Conservation (phyloP, 2,888 invertebrate genomes). For the Pristionchus arcanus region DNA sequence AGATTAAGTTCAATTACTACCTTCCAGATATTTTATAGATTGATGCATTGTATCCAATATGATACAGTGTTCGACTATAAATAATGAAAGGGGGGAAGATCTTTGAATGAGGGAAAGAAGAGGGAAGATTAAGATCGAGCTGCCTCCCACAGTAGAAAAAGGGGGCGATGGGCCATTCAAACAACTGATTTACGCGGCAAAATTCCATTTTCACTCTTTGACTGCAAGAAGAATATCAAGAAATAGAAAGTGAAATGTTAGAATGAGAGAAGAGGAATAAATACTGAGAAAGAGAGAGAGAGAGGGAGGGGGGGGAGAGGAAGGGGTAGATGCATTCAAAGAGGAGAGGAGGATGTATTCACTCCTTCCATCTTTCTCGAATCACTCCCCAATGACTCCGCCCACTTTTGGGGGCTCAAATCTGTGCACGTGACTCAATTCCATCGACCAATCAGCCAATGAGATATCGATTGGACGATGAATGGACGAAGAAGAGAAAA, state of each 20-base stretch:
- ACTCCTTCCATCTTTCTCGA: slow-evolving; percentile 35
- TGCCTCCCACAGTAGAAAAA: neutral
- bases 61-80: neutral
- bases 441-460: slow-evolving; percentile 8
- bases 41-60: neutral
- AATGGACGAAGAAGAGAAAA: neutral
- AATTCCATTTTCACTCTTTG: neutral
- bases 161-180: neutral
- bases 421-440: slow-evolving; percentile 36
- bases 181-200: neutral
- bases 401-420: slow-evolving; percentile 6
- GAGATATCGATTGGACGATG: slow-evolving; percentile 13
- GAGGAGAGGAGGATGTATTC: slow-evolving; percentile 26
- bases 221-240: neutral
- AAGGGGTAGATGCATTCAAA: neutral
- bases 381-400: slow-evolving; percentile 25
- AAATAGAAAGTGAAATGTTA: neutral
- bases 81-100: neutral
- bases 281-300: slow-evolving; percentile 12
- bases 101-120: neutral
- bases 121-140: neutral
- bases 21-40: neutral
- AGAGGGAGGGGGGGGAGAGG: neutral
- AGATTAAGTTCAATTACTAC: neutral
- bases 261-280: slow-evolving; percentile 10